Base-by-base conservation (phyloP, 1,140 invertebrate genomes). In the Papilio machaon region DNA sequence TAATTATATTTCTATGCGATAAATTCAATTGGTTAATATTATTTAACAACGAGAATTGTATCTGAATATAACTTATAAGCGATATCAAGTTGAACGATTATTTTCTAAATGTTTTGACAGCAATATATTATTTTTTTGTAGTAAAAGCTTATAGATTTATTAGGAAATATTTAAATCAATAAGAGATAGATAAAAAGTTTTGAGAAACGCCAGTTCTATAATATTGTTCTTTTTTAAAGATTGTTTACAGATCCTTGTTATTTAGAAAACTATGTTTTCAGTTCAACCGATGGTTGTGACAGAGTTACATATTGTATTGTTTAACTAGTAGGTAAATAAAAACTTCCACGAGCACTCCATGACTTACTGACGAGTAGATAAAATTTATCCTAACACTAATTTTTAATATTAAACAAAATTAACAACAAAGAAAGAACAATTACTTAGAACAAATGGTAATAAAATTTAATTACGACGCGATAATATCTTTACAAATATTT, bases 401-500 rank as follows among this genome's bases (percentile, higher is more conserved):
- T 86, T 89, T 90, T 89, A 92, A 90, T 89, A 91, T 88, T 89
- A 91, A 94, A 93, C 86, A 92, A 94, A 94, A 93, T 89, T 91
- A 94, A 94, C 91, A 94, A 94, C 92, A 94, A 92, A 92, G 87
- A 90, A 90, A 90, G 92, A 94, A 94, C 92, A 93, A 94, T 91
- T 85, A 87, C 91, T 92, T 91, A 92, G 89, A 92, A 92, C 90
- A 87, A 93, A 94, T 94, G 93, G 93, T 94, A 94, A 94, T 94
- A 94, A 91, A 91, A 90, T 92, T 93, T 92, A 91, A 87, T 92
- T 91, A 92, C 84, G 89, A 88, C 90, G 89, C 91, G 91, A 91
- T 94, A 94, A 94, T 94, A 94, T 93, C 91, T 94, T 92, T 94
- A 94, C 92, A 94, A 87, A 85, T 94, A 94, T 94, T 93, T 94